phyloP scores from a whole-genome alignment of 2,113 vertebrate genomes.

The Sylvilagus bachmani region DNA sequence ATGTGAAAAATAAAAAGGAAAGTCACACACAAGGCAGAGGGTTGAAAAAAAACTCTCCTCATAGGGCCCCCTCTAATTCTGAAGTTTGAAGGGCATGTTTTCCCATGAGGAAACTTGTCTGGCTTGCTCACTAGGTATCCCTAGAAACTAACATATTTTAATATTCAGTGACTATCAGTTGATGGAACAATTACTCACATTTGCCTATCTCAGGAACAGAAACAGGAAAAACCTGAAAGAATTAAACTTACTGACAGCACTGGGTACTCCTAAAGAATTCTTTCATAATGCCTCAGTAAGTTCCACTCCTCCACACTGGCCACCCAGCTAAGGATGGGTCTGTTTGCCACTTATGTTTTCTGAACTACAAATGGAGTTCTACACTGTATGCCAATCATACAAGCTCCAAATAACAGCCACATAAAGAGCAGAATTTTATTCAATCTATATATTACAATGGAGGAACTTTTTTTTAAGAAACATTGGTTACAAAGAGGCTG shows the following conservation, averaged over 20 bases:
- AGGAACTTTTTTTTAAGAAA: slow-evolving; percentile 59
- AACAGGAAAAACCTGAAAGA: slow-evolving; percentile 60
- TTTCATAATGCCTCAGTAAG: neutral
- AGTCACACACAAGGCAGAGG: slow-evolving; percentile 17
- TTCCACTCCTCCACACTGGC: neutral
- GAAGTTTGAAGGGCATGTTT: slow-evolving; percentile 58
- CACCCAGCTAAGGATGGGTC: neutral
- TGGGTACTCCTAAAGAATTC: slow-evolving; percentile 13
- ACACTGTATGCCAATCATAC: neutral
- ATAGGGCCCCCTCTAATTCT: slow-evolving; percentile 49
- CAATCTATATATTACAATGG: slow-evolving; percentile 23
- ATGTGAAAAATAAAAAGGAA: neutral
- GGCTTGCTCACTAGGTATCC: slow-evolving; percentile 55
- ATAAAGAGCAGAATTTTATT: slow-evolving; percentile 63
- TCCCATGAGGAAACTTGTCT: slow-evolving; percentile 55
- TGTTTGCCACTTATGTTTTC: slow-evolving; percentile 47
- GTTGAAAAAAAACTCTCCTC: slow-evolving; percentile 26
- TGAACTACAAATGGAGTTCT: slow-evolving; percentile 33
- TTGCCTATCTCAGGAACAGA: slow-evolving; percentile 49
- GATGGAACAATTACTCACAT: slow-evolving; percentile 41
- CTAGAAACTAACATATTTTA: slow-evolving; percentile 54
- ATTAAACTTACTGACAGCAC: slow-evolving; percentile 37
- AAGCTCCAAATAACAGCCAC: slow-evolving; percentile 34
- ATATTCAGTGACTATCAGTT: slow-evolving; percentile 51
- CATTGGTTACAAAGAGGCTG: slow-evolving; percentile 56